Base-by-base conservation (phyloP, 2,113 vertebrate species). In the Nannobrachium achirus region DNA sequence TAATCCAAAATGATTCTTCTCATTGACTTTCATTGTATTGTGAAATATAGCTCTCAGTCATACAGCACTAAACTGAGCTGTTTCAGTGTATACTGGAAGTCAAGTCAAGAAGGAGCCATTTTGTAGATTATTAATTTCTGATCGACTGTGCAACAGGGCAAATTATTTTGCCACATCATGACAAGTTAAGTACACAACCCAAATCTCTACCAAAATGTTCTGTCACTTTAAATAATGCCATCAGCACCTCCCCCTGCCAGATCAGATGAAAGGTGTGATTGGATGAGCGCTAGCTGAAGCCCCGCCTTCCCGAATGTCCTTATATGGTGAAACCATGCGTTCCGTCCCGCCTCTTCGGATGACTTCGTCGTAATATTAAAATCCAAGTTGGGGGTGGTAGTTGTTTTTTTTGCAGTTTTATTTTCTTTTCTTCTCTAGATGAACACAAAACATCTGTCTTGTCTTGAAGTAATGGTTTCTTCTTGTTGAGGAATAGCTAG, bases 211-310 rank as follows among this genome's bases (percentile, higher is more conserved):
- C 25, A 33, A 33, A 33, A 33, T 2, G 25, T 25, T 4, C 4
- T 33, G 25, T 33, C 25, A 33, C 25, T 33, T 68, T 89, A 78
- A 87, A 90, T 88, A 86, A 84, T 89, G 82, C 57, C 38, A 10
- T 87, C 63, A 79, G 86, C n/a, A n/a, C n/a, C n/a, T n/a, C n/a
- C n/a, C n/a, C 77, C 87, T 70, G 9, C 78, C 69, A 75, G 84
- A 85, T 82, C 73, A 73, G 74, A 86, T 79, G 66, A 73, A 10
- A 73, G 61, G 70, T 85, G 78, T 86, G 86, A 84, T 89, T 86
- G 87, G 82, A 80, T 67, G 83, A 85, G 77, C 57, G 69, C 75
- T 79, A 68, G 72, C 38, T 60, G 80, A 64, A 63, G 79, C 67
- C 53, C 25, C 57, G 62, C 65, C 78, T 44, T 75, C 76, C 82